Base-by-base conservation (phyloP, 2,888 invertebrate species). In the Heteromyza rotundicornis region DNA sequence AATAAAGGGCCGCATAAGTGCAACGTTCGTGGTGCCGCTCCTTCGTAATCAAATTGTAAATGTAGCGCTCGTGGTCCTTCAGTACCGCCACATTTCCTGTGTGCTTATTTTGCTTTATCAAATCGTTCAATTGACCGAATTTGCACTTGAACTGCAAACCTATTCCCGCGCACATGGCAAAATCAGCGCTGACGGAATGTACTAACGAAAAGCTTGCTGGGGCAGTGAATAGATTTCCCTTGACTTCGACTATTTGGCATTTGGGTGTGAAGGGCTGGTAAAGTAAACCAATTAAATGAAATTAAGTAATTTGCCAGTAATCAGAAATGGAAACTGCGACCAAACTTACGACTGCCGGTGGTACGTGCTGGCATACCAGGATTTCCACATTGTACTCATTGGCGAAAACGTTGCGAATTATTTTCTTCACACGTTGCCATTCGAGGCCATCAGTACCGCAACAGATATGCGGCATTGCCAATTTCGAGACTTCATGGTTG, bases 1-100 rank as follows among this genome's bases (percentile, higher is more conserved):
- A 78, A 69, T 84, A 85, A 27, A 87, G 68, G 0, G 82, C 83
- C 0, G 79, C 71, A 63, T 85, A 84, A 0, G 86, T 85, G 51
- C 85, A 87, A 71, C 87, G 87, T 49, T 85, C 81, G 56, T 72
- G 84, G 59, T 84, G 85, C 3, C 76, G 73, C 50, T 81, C 78
- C 76, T 89, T 89, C 10, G 89, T 89, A 12, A 89, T 84, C 55
- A 89, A 78, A 74, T 89, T 89, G 73, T 87, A 88, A 52, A 87
- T 84, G 64, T 70, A 86, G 44, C 86, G 79, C 0, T 76, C 75
- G 23, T 81, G 70, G 58, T 82, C 80, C 57, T 84, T 69, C 24
- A 88, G 67, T n/a, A 85, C 71, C 1, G 87, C 87, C 19, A 87
- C 80, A 27, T 85, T 85, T 12, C 87, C 84, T 1, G 68, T 73